Percentiles rank a stretch among this genome's conserved stretches.
Conservation (phyloP, 2,888 invertebrate species). For the Drosophila anomalata region DNA sequence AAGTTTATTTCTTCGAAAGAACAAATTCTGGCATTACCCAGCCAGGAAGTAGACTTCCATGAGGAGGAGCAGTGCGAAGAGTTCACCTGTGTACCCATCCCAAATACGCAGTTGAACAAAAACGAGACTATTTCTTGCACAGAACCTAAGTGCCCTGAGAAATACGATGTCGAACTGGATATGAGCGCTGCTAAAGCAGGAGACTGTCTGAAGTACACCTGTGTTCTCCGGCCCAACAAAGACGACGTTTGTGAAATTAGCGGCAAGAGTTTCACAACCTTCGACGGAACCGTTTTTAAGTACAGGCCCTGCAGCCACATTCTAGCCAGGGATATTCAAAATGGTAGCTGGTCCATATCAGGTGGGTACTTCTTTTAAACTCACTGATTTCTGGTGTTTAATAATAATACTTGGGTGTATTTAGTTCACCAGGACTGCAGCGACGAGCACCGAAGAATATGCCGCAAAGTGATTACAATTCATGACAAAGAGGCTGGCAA, state of each 20-base stretch:
- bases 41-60: slow-evolving; percentile 59
- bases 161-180: slow-evolving; percentile 86
- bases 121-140: slow-evolving; percentile 74
- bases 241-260: slow-evolving; percentile 87
- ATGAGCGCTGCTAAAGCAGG: slow-evolving; percentile 78
- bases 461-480: slow-evolving; percentile 87
- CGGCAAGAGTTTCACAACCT: slow-evolving; percentile 91
- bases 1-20: slow-evolving; percentile 73
- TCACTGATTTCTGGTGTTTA: neutral
- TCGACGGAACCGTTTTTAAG: slow-evolving; percentile 91
- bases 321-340: slow-evolving; percentile 88
- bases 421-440: slow-evolving; percentile 86
- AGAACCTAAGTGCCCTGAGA: slow-evolving; percentile 86
- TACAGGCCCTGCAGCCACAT: slow-evolving; percentile 93
- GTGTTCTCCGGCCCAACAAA: slow-evolving; percentile 87
- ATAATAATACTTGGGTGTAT: slow-evolving; percentile 11
- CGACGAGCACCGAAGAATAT: slow-evolving; percentile 84
- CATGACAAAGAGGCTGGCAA: slow-evolving; percentile 86
- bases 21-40: slow-evolving; percentile 75
- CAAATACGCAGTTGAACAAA: slow-evolving; percentile 62
- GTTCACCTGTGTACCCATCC: slow-evolving; percentile 82
- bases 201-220: slow-evolving; percentile 87
- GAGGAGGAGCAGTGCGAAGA: slow-evolving; percentile 80
- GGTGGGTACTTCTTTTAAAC: slow-evolving; percentile 82
- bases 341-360: slow-evolving; percentile 89